phyloP scores from a whole-genome alignment of 2,888 invertebrate species.

The Macropis europaea region DNA sequence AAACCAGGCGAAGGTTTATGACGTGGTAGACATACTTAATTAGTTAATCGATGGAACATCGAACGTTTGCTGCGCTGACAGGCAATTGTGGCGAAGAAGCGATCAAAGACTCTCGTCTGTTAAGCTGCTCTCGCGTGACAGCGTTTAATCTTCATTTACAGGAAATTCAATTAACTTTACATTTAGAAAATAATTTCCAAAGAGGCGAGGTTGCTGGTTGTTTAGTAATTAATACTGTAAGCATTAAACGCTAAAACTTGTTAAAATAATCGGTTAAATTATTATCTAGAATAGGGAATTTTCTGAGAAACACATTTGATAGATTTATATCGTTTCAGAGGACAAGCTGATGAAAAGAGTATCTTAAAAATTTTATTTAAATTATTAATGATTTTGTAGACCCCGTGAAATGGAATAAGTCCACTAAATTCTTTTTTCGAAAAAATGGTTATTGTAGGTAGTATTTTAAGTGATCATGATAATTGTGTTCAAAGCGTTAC shows the following conservation, averaged over 20 bases:
- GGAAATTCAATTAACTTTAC: conserved; percentile 10
- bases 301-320: no score
- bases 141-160: conserved; percentile 31
- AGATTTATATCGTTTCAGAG: no score
- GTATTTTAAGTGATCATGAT: no score
- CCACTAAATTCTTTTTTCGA: no score
- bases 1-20: conserved; percentile 1
- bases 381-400: no score
- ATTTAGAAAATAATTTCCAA: conserved; percentile 20
- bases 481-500: no score
- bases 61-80: conserved; percentile 17
- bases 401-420: no score
- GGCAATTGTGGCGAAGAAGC: conserved; percentile 36
- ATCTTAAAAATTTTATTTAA: no score
- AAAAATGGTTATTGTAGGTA: no score
- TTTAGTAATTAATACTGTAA: not conserved
- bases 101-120: conserved; percentile 36
- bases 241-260: not conserved
- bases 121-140: conserved; percentile 4
- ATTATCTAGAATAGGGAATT: no score
- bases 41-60: conserved; percentile 31
- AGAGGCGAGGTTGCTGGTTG: not conserved
- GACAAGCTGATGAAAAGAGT: no score
- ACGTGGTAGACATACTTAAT: conserved; percentile 14
- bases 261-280: not conserved